Evolutionary conservation across 2,888 invertebrate genomes (phyloP).

Genomic region (Melanostoma scalare): DNA sequence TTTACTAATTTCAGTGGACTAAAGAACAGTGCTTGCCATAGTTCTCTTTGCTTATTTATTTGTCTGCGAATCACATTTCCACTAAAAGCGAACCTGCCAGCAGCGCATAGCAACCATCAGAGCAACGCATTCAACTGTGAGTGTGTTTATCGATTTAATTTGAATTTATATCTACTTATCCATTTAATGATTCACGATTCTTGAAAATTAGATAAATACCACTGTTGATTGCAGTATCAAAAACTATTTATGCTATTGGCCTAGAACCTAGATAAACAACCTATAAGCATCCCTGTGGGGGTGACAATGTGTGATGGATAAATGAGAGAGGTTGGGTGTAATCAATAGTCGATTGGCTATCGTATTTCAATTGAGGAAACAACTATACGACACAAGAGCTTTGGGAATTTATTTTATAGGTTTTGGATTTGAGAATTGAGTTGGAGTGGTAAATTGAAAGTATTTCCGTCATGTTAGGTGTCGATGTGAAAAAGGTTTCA

Average conservation of each 20-base stretch:
- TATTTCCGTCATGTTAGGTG: background rate
- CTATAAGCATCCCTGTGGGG: background rate
- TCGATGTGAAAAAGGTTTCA: background rate
- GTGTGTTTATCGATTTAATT: slow-evolving; percentile 53
- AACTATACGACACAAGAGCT: slow-evolving; percentile 31
- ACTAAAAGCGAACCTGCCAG: background rate
- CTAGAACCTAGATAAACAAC: slow-evolving; percentile 27
- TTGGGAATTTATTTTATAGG: slow-evolving; percentile 24
- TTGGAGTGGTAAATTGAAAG: slow-evolving; percentile 5
- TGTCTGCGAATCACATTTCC: background rate
- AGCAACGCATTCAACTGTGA: background rate
- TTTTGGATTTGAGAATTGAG: background rate
- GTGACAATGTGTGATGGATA: background rate
- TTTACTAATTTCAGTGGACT: no score
- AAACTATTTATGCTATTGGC: slow-evolving; percentile 41
- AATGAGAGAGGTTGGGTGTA: background rate
- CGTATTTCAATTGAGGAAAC: slow-evolving; percentile 39
- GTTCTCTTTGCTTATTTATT: no score
- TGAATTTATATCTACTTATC: slow-evolving; percentile 49
- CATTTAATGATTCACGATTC: slow-evolving; percentile 49
- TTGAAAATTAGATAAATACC: slow-evolving; percentile 53
- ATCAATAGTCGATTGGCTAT: slow-evolving; percentile 41
- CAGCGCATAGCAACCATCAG: background rate
- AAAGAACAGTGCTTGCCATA: no score
- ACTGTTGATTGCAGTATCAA: slow-evolving; percentile 13